Conservation (phyloP, 1,140 invertebrate genomes). For the Araneus ventricosus region DNA sequence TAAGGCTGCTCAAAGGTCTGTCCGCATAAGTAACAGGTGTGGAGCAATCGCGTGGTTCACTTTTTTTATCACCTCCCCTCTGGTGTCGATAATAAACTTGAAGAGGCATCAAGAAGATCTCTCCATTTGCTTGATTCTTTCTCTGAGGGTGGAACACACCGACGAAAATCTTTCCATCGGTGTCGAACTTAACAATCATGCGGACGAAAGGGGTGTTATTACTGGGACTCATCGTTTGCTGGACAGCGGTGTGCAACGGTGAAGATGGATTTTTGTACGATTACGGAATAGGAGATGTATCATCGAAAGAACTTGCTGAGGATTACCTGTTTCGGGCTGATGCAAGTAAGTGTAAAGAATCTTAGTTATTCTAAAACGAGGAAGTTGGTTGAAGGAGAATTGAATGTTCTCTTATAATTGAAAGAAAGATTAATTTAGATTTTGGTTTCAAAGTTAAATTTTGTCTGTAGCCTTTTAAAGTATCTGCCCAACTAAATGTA, state of each 20-base stretch:
- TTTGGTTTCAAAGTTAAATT: no score
- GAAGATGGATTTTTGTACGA: neutral
- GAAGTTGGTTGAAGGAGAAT: no score
- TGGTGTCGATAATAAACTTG: constrained; percentile 8
- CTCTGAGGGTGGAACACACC: neutral
- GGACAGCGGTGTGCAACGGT: neutral
- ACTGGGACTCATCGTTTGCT: no score
- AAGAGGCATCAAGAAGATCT: neutral
- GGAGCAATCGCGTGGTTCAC: neutral
- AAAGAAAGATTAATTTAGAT: no score
- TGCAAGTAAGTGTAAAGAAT: neutral
- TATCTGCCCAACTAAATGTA: no score
- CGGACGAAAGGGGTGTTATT: neutral
- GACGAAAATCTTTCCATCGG: neutral
- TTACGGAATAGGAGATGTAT: neutral
- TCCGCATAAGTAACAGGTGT: constrained; percentile 10
- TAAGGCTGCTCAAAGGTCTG: constrained; percentile 25
- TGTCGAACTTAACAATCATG: neutral
- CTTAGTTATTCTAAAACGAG: no score
- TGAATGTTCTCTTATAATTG: no score
- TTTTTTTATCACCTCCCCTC: neutral
- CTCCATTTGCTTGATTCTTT: constrained; percentile 15
- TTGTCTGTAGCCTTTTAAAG: no score
- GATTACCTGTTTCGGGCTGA: neutral
- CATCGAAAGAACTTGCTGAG: neutral